Percentiles rank a stretch among this genome's conserved stretches.
These are phyloP conservation scores for Cheilosia pagana DNA, from an alignment of 2,888 invertebrate genomes.

Conservation along the genomic window DNA sequence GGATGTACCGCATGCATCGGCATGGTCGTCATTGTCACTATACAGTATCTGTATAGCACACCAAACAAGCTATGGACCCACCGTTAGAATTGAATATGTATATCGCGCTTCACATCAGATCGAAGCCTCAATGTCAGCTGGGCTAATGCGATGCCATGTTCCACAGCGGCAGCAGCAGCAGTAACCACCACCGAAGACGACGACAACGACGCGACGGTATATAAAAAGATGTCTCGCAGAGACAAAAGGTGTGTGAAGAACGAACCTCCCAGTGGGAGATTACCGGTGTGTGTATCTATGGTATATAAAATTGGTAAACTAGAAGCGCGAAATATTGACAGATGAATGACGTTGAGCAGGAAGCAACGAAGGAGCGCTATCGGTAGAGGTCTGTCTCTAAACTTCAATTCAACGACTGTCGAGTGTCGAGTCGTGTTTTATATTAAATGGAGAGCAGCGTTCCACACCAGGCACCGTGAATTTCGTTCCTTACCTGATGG, in stretches of 20 bases:
- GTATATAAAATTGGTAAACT: slow-evolving; percentile 63
- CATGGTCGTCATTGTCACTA: slow-evolving; percentile 48
- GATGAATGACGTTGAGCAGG: slow-evolving; percentile 59
- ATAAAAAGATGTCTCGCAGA: slow-evolving; percentile 32
- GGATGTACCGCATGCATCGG: slow-evolving; percentile 53
- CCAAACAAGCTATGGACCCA: slow-evolving; percentile 37
- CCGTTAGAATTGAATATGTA: slow-evolving; percentile 75
- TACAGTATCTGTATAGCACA: slow-evolving; percentile 45
- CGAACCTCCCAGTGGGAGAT: slow-evolving; percentile 67
- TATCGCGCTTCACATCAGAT: slow-evolving; percentile 64
- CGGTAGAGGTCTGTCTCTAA: slow-evolving; percentile 53
- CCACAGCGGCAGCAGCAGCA: slow-evolving; percentile 16
- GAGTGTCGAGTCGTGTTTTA: slow-evolving; percentile 41
- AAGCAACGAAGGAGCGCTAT: slow-evolving; percentile 14
- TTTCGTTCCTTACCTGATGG: slow-evolving; percentile 10
- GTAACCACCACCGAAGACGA: background rate
- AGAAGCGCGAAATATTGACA: slow-evolving; percentile 74
- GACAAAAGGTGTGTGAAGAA: slow-evolving; percentile 67
- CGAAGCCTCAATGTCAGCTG: slow-evolving; percentile 70
- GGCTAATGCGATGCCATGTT: slow-evolving; percentile 73
- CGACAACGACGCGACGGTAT: slow-evolving; percentile 11
- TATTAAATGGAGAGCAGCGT: slow-evolving; percentile 56
- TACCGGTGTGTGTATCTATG: slow-evolving; percentile 55
- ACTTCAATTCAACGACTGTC: slow-evolving; percentile 27
- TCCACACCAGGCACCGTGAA: no score